These are phyloP conservation scores for Haemorhous mexicanus DNA, from an alignment of 2,113 vertebrate genomes.

Conservation along the genomic window DNA sequence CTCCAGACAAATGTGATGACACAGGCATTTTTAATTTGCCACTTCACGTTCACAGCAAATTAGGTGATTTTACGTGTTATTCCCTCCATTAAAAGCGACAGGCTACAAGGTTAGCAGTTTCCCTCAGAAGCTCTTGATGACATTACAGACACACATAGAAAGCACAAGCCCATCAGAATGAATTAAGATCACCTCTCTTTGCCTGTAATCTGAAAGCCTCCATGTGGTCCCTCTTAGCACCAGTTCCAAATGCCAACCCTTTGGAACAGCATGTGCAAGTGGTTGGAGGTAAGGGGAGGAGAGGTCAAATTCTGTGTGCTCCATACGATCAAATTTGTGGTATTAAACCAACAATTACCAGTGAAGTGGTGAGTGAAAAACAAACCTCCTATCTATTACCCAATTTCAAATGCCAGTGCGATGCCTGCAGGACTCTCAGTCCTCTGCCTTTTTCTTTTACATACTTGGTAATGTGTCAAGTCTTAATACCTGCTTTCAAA, in stretches of 20 bases:
- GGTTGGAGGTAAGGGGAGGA: slow-evolving; percentile 31
- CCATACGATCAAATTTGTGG: background rate
- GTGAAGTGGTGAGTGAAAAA: slow-evolving; percentile 18
- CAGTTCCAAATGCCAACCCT: background rate
- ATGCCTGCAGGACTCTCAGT: background rate
- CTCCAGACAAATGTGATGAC: slow-evolving; percentile 62
- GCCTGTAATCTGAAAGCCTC: slow-evolving; percentile 55
- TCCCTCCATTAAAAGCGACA: slow-evolving; percentile 52
- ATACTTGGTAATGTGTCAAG: slow-evolving; percentile 3
- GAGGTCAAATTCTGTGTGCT: slow-evolving; percentile 36
- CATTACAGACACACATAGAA: slow-evolving; percentile 43
- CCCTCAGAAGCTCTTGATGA: slow-evolving; percentile 60
- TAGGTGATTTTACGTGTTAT: slow-evolving; percentile 39
- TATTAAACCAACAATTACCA: slow-evolving; percentile 50
- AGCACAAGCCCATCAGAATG: slow-evolving; percentile 53
- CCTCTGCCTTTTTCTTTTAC: background rate
- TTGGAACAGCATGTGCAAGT: slow-evolving; percentile 7
- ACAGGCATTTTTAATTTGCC: slow-evolving; percentile 64
- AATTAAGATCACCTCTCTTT: slow-evolving; percentile 59
- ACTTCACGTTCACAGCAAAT: slow-evolving; percentile 48
- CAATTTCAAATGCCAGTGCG: slow-evolving; percentile 3
- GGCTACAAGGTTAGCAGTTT: slow-evolving; percentile 60
- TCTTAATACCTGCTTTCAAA: slow-evolving; percentile 28
- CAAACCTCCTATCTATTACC: slow-evolving; percentile 40
- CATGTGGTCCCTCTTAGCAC: slow-evolving; percentile 45